These are phyloP conservation scores for Sternarchorhynchus goeldii DNA, from an alignment of 2,797 vertebrate genomes.

Conservation along the genomic window DNA sequence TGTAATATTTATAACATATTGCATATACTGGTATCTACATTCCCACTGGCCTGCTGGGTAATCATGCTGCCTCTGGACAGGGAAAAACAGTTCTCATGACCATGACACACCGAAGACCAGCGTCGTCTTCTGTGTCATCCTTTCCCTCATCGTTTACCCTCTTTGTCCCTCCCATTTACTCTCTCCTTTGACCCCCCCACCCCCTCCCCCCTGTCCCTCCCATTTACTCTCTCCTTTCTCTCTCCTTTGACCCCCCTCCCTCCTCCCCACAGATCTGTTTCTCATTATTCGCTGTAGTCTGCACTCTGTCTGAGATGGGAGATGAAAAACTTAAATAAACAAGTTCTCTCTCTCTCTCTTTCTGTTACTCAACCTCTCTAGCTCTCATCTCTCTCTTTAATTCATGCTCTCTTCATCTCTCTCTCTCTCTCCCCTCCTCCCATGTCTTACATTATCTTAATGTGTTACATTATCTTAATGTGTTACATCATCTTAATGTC, in stretches of 20 bases:
- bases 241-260: too few relatives aligned
- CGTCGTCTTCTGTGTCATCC: slow-evolving; percentile 58
- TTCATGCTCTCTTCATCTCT: slow-evolving; percentile 20
- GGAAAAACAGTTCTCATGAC: slow-evolving; percentile 65
- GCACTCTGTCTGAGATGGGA: slow-evolving; percentile 80
- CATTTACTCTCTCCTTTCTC: slow-evolving; percentile 35
- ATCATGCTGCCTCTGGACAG: not conserved
- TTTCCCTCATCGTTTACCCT: slow-evolving; percentile 52
- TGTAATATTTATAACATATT: not conserved
- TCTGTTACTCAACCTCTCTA: not conserved
- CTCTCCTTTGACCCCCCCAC: slow-evolving; percentile 48
- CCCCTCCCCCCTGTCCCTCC: slow-evolving; percentile 43
- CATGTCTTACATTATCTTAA: too few relatives aligned
- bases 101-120: slow-evolving; percentile 54
- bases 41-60: too few relatives aligned
- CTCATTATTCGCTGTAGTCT: slow-evolving; percentile 81
- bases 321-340: slow-evolving; percentile 82
- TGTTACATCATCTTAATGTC: too few relatives aligned
- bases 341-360: slow-evolving; percentile 53
- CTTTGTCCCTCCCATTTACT: slow-evolving; percentile 19
- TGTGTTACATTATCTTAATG: too few relatives aligned
- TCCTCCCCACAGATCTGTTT: slow-evolving; percentile 75
- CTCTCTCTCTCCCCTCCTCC: not conserved
- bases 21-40: not conserved
- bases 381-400: slow-evolving; percentile 9